Evolutionary conservation across 2,888 invertebrate species (phyloP), one percentile per base, ranked within the genome.

Genomic region (Hermaeophaga mercurialis): DNA sequence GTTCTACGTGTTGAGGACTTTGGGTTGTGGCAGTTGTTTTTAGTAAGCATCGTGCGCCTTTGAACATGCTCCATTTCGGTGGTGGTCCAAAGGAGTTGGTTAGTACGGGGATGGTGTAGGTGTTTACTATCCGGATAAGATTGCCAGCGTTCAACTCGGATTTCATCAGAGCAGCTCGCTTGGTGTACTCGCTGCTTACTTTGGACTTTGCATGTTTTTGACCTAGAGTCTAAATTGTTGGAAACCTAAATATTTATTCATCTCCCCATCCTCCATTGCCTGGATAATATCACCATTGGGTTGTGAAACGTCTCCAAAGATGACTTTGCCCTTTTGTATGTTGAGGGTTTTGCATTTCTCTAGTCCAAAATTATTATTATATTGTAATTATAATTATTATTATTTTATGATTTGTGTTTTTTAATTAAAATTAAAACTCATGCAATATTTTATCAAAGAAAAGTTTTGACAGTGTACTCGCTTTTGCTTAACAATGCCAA

Each of bases 201-300:
- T 5, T 43, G 9, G 1, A 3, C 26, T 26, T 26, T 24, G 26
- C 43, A 8, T 26, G 26, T 15, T 43, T 43, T 6, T 26, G 43
- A 17, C 26, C 43, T 14, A 43, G 43, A 43, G 14, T 7, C 15
- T 43, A 43, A 15, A 24, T 15, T 26, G 14, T 14, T 43, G 26
- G 24, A 43, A 43, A 12, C 43, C 43, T 14, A 43, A 17, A 9
- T 43, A 26, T 43, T 43, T 26, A 8, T 11, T 7, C 5, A n/a
- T 38, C n/a, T 38, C 18, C 1, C 45, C 9, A 1, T 28, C 18
- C 18, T 28, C 3, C 6, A 31, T n/a, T n/a, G 11, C 31, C n/a
- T 31, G 12, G n/a, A 31, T 28, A 9, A 28, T 31, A 31, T 43
- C 24, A 1, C 26, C 1, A 1, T 43, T 26, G 5, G 24, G 26